Evolutionary conservation across 35 echinoderm and acorn worm genomes (phyloP), one percentile per base, ranked within the genome.

Genomic region (Patiria miniata): DNA sequence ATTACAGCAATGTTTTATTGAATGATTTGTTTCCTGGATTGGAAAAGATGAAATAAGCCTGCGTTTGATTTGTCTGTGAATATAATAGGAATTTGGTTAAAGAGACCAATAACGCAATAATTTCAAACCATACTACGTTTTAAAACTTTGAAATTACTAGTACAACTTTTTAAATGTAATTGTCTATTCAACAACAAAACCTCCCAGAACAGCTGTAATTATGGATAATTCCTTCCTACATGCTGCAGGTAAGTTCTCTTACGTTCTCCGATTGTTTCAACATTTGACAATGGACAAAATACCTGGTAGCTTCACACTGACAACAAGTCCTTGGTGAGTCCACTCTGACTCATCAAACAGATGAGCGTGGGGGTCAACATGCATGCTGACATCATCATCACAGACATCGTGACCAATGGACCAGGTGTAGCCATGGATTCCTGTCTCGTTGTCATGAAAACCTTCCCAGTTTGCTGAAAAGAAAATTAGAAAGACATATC

Each of bases 261-360:
- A 73, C 1, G 57, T 10, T 73, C 2, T 73, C 2, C 3, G 78
- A 23, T 80, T 2, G 1, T 80, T 52, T 37, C 30, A 8, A 80
- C 2, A 1, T 8, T 21, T 17, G 18, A 16, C 17, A 14, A 39
- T 9, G 15, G 65, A 0, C 2, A 0, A 2, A 19, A 0, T 79
- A 87, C 85, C 85, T 87, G 65, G 61, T 0, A 87, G 59, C 2
- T 78, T 52, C 5, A 87, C 21, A 34, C 51, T 76, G 52, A 33
- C 51, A 12, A 87, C 68, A 26, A 87, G 39, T 19, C 85, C 85
- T 10, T 78, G 33, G 16, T 87, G 85, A n/a, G 37, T 78, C 85
- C 85, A 87, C 38, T 87, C 44, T 34, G 85, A 87, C 40, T 87
- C 85, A 29, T 87, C 85, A 87, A 87, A 87, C 30, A 87, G 69